A percentile compares a stretch with the other conserved stretches of the same genome.
Conservation (phyloP, 1,140 invertebrate species). For the Subanguina moxae region DNA sequence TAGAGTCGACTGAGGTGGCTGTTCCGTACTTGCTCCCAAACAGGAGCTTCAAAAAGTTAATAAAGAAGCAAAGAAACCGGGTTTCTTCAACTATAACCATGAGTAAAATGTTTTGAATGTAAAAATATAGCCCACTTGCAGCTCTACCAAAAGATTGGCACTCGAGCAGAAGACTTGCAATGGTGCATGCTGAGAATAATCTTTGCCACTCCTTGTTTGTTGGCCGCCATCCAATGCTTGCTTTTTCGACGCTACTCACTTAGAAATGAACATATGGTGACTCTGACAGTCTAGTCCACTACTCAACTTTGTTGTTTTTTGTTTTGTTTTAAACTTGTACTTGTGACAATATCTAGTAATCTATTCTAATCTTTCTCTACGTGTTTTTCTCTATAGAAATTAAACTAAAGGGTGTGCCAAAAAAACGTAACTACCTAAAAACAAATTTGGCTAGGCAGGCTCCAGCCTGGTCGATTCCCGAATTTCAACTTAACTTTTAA, state of each 20-base stretch:
- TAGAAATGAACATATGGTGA: conserved; percentile 24
- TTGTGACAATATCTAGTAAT: neutral
- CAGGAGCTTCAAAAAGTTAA: neutral
- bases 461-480: too few relatives aligned
- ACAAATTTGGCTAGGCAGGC: too few relatives aligned
- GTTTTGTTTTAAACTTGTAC: neutral
- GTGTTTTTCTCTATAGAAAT: neutral
- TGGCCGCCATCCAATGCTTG: conserved; percentile 30
- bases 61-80: too few relatives aligned
- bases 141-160: neutral
- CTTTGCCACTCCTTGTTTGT: conserved; percentile 26
- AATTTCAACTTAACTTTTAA: too few relatives aligned
- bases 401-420: neutral
- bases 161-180: conserved; percentile 18
- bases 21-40: too few relatives aligned
- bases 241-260: conserved; percentile 39
- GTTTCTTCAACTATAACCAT: too few relatives aligned
- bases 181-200: conserved; percentile 33
- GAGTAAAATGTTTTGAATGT: neutral
- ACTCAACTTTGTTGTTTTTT: neutral
- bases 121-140: neutral
- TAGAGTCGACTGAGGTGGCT: too few relatives aligned
- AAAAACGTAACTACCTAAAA: neutral
- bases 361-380: neutral
- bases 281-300: conserved; percentile 17